A percentile compares a stretch with the other conserved stretches of the same genome.
These are phyloP conservation scores for Prionailurus viverrinus DNA, from an alignment of 2,113 vertebrate genomes.

Conservation along the genomic window DNA sequence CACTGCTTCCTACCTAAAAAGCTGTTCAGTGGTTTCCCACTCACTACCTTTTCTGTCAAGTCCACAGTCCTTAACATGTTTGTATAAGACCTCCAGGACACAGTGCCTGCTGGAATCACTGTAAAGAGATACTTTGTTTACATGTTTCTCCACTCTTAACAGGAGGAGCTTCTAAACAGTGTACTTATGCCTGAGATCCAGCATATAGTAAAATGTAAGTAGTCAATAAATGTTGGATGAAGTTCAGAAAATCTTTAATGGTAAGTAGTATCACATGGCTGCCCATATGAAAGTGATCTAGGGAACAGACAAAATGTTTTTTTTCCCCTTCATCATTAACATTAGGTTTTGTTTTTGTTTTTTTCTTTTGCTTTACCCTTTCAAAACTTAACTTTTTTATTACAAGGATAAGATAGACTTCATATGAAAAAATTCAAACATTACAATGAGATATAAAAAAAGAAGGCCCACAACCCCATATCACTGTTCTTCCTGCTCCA, in stretches of 20 bases:
- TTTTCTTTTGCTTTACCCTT: neutral
- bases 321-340: neutral
- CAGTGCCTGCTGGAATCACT: neutral
- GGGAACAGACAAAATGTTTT: neutral
- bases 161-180: neutral
- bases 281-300: neutral
- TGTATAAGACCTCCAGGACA: neutral
- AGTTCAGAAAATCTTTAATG: neutral
- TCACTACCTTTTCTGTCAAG: neutral
- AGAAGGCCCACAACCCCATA: neutral
- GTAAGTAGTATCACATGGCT: neutral
- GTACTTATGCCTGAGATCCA: neutral
- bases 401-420: neutral
- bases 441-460: neutral
- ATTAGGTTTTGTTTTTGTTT: neutral
- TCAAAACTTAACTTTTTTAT: neutral
- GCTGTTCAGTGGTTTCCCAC: neutral
- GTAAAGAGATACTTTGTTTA: neutral
- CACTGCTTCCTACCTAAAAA: neutral
- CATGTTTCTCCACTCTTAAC: neutral
- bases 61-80: neutral
- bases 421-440: neutral
- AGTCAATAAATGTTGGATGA: neutral
- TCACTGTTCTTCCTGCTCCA: neutral
- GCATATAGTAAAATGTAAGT: neutral